These are phyloP conservation scores for Encarsia formosa DNA, from an alignment of 2,888 invertebrate species.

Conservation along the genomic window DNA sequence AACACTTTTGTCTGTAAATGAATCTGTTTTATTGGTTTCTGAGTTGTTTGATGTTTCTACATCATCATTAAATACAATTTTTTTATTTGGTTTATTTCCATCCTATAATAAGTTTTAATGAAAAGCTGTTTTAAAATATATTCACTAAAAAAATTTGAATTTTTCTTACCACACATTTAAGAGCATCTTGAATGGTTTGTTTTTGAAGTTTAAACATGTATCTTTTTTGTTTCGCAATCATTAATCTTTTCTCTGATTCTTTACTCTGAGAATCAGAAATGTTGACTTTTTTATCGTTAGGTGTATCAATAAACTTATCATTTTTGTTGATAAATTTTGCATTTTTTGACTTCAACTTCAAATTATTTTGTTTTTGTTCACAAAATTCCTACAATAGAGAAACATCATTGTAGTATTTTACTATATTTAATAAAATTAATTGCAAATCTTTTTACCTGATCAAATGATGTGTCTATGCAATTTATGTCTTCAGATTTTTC, in stretches of 20 bases:
- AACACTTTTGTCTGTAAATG: slow-evolving; percentile 52
- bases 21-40: slow-evolving; percentile 58
- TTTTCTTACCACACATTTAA: slow-evolving; percentile 59
- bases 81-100: slow-evolving; percentile 17
- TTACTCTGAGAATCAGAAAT: neutral
- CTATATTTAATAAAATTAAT: too few species aligned
- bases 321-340: neutral
- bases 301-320: neutral
- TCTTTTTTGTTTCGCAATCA: slow-evolving; percentile 64
- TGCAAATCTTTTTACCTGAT: too few species aligned
- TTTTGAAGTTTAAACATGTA: slow-evolving; percentile 64
- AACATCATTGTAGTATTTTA: too few species aligned
- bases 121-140: too few species aligned
- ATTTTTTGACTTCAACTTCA: neutral
- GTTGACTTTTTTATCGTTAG: neutral
- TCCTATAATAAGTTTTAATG: slow-evolving; percentile 23
- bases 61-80: slow-evolving; percentile 53
- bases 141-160: slow-evolving; percentile 4
- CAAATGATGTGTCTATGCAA: too few species aligned
- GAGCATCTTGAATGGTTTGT: slow-evolving; percentile 61
- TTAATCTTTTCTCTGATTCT: slow-evolving; percentile 57
- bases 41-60: too few species aligned
- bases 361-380: neutral
- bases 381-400: too few species aligned
- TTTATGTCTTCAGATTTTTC: neutral